Base-by-base conservation (phyloP, 2,888 invertebrate species). In the Conchocele bisecta region DNA sequence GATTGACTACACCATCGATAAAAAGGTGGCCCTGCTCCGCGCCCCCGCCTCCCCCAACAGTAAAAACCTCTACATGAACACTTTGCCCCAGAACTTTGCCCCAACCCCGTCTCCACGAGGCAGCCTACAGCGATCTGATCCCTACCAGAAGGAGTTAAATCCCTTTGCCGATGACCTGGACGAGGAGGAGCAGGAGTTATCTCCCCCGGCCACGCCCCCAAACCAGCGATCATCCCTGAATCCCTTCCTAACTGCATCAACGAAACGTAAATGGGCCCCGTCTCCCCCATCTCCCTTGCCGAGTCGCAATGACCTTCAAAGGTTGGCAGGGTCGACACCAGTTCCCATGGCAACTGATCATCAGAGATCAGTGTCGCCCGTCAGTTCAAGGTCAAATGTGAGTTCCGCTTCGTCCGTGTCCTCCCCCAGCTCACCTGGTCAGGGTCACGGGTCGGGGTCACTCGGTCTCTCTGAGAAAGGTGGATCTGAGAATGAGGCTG, bases 101-200 rank as follows among this genome's bases (percentile, higher is more conserved):
- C 51, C 51, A 20, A n/a, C 5, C 26, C 22, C 20, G 13, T 33
- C 31, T 28, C 17, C 41, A 26, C 56, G 67, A 39, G 64, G 61
- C 31, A 75, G 75, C 65, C 51, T 67, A n/a, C 59, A 70, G 54
- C 64, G 59, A 31, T 17, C 65, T 22, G 29, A 57, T n/a, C 58
- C 76, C n/a, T 74, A 71, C 39, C 64, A 77, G 44, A 58, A 73
- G 24, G 44, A 72, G 28, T 41, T 76, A 15, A 79, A 61, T 65
- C 75, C 58, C 7, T 72, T 60, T 72, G 76, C 65, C 13, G 76
- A 76, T 42, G 75, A 71, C 15, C 31, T 57, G 31, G 76, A 73
- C 22, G 79, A 77, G 28, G 67, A 68, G 11, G 76, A 78, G n/a
- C 73, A 79, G 24, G 72, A 73, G n/a, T 60, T 29, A 29, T 29